Base-by-base conservation (phyloP, 2,888 invertebrate species). In the Teleiodes luculella region DNA sequence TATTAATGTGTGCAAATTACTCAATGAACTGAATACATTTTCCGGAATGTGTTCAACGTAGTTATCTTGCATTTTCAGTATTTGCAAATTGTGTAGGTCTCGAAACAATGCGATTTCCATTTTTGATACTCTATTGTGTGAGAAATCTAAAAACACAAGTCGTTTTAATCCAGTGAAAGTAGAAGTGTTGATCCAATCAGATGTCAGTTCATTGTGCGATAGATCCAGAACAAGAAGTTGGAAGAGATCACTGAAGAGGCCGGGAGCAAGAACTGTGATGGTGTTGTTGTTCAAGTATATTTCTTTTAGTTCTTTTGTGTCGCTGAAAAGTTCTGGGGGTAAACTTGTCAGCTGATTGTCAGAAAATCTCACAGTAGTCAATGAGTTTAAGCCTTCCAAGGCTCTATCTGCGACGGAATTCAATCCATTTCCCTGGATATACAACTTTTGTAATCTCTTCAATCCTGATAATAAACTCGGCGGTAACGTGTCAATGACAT, bases 261-360 rank as follows among this genome's bases (percentile, higher is more conserved):
- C 95, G 8, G 95, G 95, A 47, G 95, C 95, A 33, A 96, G 83
- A 13, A 95, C 95, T 67, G 94, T 94, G 57, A 96, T 92, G 35
- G 94, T 94, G 80, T 96, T 96, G 77, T 96, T 96, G 71, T 94
- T 94, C 54, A 96, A 83, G 78, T 95, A 94, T 71, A 96, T 92
- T 83, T 96, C 95, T 78, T 94, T 93, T 43, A 96, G 87, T 61
- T 95, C 94, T 66, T 93, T 91, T 35, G 94, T 93, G 72, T 95
- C 95, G 68, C 93, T 91, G 76, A 97, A 95, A 53, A 97, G 86
- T 77, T 95, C 95, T 1, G 95, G 95, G 18, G 96, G 96, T 60
- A 97, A 89, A 73, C 94, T 94, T 57, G 93, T 92, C 61, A 97
- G 91, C 65, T 93, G 93, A 81, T 97, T 97, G 78, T 95, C 94